A percentile compares a stretch with the other conserved stretches of the same genome.
phyloP scores from a whole-genome alignment of 2,113 vertebrate genomes.

The Ammodytes dubius region DNA sequence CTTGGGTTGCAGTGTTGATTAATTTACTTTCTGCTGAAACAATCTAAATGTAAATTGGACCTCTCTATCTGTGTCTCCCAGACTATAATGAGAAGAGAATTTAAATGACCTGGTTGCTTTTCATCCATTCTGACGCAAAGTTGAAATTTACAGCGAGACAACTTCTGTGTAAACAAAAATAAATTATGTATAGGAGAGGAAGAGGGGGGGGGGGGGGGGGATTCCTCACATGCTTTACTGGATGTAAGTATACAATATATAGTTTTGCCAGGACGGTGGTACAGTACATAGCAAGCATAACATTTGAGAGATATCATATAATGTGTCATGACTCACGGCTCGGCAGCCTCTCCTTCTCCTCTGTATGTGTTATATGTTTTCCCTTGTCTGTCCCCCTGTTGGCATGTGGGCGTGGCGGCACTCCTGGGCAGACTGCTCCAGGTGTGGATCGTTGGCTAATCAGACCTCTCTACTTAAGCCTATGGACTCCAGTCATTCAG shows the following conservation, averaged over 20 bases:
- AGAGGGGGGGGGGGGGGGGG: neutral
- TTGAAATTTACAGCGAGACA: constrained; percentile 77
- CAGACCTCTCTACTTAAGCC: no score
- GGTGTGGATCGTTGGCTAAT: no score
- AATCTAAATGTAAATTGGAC: constrained; percentile 89
- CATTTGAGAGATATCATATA: no score
- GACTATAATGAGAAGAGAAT: constrained; percentile 85
- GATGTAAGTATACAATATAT: neutral
- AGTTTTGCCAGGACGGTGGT: constrained; percentile 17
- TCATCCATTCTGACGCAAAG: constrained; percentile 80
- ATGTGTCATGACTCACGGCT: no score
- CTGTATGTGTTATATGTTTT: no score
- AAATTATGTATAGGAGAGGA: constrained; percentile 63
- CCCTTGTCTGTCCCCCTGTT: no score
- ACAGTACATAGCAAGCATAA: neutral
- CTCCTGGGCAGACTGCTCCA: no score
- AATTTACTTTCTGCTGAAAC: constrained; percentile 86
- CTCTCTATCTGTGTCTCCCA: constrained; percentile 85
- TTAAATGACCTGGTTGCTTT: constrained; percentile 84
- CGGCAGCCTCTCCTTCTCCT: no score
- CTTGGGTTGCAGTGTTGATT: constrained; percentile 78
- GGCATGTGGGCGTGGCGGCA: no score
- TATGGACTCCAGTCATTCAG: no score
- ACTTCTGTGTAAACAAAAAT: constrained; percentile 77
- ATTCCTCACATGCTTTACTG: constrained; percentile 16